Base-by-base conservation (phyloP, 2,888 invertebrate species). In the Ennomos quercinarius region DNA sequence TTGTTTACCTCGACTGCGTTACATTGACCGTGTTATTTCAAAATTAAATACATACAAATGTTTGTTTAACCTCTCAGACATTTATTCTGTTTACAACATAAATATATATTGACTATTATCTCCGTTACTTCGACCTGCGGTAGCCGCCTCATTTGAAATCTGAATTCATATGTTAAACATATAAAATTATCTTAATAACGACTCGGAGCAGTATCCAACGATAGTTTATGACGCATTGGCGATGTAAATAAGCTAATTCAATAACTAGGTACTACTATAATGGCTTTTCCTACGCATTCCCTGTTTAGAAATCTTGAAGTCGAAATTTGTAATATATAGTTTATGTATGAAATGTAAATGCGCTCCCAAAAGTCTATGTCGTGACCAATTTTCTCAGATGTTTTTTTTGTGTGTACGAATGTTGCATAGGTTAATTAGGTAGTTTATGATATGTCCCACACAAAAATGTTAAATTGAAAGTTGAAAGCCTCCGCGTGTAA, bases 301-400 rank as follows among this genome's bases (percentile, higher is more conserved):
- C 43, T 51, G 52, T 61, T 51, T 61, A 56, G 55, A 61, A 56
- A 61, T 56, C 51, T 56, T 56, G 60, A 51, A 56, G 55, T 56
- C 13, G 54, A 59, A 37, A 54, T 50, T 38, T 44, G 54, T 54
- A 54, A 54, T 54, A 49, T 53, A 55, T 51, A 47, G 50, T 56
- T 61, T 56, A 61, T 43, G 35, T 12, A 13, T 35, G 12, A 13
- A 43, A 57, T 61, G 52, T 45, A 52, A 61, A 61, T 61, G 37
- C 41, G 49, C n/a, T 13, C 52, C 27, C 61, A n/a, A 57, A 60
- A 56, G 41, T 49, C 11, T 27, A 56, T 47, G 9, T 34, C 40
- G 10, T 27, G 37, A 9, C 12, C 35, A 10, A 47, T 43, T 50
- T 43, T 50, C 10, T 56, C 35, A 9, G 13, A 40, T 38, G 51